Evolutionary conservation across 2,797 vertebrate species (phyloP).

Genomic region (Poeciliopsis presidionis): DNA sequence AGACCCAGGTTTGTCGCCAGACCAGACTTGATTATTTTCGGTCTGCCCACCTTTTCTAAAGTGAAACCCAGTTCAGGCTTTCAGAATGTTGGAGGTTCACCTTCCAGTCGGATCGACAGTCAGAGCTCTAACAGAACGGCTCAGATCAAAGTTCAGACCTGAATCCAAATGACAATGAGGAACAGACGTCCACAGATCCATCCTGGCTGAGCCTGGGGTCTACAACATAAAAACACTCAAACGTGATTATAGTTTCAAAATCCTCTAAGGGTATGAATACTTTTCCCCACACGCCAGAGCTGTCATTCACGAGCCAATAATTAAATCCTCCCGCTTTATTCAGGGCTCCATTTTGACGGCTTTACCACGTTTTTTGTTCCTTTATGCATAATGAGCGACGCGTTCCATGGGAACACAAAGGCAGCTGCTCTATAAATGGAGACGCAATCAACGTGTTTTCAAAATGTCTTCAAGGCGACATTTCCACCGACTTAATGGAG

Average conservation of each 20-base stretch:
- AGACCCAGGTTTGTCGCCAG: no score
- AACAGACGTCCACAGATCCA: not conserved
- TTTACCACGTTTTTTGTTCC: slow-evolving; percentile 28
- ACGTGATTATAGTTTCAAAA: not conserved
- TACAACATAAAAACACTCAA: not conserved
- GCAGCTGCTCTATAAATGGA: slow-evolving; percentile 11
- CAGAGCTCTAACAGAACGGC: not conserved
- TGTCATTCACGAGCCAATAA: not conserved
- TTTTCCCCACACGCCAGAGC: not conserved
- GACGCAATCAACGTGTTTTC: slow-evolving; percentile 41
- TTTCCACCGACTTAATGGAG: slow-evolving; percentile 26
- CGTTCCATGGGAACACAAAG: slow-evolving; percentile 46
- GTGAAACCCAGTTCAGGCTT: not conserved
- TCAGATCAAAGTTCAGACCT: not conserved
- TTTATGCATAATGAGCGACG: slow-evolving; percentile 31
- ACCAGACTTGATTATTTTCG: no score
- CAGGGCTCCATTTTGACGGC: slow-evolving; percentile 30
- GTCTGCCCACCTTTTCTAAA: not conserved
- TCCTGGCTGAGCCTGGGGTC: not conserved
- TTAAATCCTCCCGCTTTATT: slow-evolving; percentile 20
- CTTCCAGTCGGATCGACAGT: not conserved
- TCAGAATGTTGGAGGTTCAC: not conserved
- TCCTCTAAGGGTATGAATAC: not conserved
- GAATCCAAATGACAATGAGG: not conserved
- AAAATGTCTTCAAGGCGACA: slow-evolving; percentile 24